Evolutionary conservation across 2,797 vertebrate genomes (phyloP), one percentile per base, ranked within the genome.

Genomic region (Apogon talboti): DNA sequence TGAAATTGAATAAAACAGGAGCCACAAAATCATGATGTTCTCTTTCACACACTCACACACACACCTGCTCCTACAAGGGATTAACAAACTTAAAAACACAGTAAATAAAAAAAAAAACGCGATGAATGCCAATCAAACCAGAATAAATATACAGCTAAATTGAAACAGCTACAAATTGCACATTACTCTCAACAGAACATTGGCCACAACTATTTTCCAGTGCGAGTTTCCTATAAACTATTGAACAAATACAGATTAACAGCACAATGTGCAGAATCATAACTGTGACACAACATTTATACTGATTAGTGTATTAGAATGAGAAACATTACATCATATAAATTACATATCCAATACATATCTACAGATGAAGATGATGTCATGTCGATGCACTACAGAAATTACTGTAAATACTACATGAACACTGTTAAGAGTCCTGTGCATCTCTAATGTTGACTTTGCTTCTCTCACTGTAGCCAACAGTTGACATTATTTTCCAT

Each of bases 261-360:
- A 77, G 78, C 83, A 89, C 80, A 78, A 49, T 55, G 71, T 82
- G 81, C 64, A 11, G 82, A 82, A 79, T 85, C 65, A 74, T 83
- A 85, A 81, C 74, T 38, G 50, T 38, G 67, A 87, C 77, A 84
- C 80, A 2, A 87, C 81, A 68, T 66, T 73, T 43, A 75, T 58
- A 77, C 63, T 5, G 47, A 67, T 76, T 74, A 87, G 76, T 70
- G 51, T 85, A 76, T 86, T 77, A 88, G 75, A 76, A 78, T 86
- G 82, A 85, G 83, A 88, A 91, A 89, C 83, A 65, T 81, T 76
- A 89, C 85, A 63, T 89, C 72, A 86, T 88, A 87, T 79, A 91
- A 91, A 90, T 87, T 79, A 90, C 89, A 87, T 87, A 84, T 88
- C 80, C 81, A 79, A 52, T 90, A 85, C 86, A 85, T 91, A 91